Evolutionary conservation across 1,140 invertebrate genomes (phyloP), one percentile per base, ranked within the genome.

Genomic region (Euura lappo): DNA sequence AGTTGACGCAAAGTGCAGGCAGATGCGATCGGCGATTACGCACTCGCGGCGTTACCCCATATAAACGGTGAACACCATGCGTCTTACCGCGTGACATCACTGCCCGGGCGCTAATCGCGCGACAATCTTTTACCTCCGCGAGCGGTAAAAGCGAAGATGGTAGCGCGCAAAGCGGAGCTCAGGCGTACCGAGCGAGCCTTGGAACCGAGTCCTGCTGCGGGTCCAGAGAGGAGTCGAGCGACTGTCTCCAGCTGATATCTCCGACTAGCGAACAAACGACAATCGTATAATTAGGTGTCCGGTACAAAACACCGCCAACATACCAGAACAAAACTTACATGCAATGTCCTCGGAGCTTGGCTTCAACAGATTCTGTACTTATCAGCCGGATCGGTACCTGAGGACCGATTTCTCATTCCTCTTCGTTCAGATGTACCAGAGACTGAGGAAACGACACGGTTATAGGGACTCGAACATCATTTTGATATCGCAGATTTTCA

Each of bases 1-100:
- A 77, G 76, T 81, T 84, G 85, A 88, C 84, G 83, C 85, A 85
- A 87, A 85, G 86, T 86, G 86, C 84, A 86, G 84, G 83, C 81
- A 86, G 84, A 87, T 87, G 85, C 83, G 85, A 87, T 87, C 83
- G 82, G 75, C 85, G 85, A 87, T 88, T 87, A 87, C 84, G 85
- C 86, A 87, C 84, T 88, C 86, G 87, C 85, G 82, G 83, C 82
- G 84, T 87, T 86, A 86, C 82, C 77, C 79, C 81, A 80, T 86
- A 84, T 83, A 85, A 86, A 83, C 82, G 28, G 79, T 78, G 74
- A 82, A 80, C 82, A 86, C 82, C 84, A 88, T 87, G 84, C 82
- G 86, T 87, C 86, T 88, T 87, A 8, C 79, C 76, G 71, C 79
- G 84, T 86, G 85, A 85, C 85, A 85, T 83, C 80, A 79, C 81